Conservation (phyloP, 2,888 invertebrate species). For the Drosophila tripunctata region DNA sequence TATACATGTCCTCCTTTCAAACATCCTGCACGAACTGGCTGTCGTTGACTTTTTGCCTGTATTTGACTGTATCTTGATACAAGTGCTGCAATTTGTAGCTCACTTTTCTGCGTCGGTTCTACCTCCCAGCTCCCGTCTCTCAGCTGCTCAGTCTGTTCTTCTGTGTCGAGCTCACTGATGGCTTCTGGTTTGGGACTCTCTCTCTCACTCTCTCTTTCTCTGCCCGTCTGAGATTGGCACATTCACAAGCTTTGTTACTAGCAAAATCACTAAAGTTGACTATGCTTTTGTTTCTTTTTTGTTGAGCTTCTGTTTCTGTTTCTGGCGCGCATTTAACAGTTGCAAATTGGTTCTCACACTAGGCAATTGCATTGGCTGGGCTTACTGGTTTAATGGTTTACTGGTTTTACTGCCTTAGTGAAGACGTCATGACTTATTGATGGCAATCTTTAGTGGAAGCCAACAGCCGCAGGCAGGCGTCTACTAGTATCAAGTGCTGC, state of each 20-base stretch:
- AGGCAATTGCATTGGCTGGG: slow-evolving; percentile 47
- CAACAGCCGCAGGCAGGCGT: slow-evolving; percentile 6
- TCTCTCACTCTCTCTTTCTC: background rate
- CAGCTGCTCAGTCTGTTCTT: slow-evolving; percentile 18
- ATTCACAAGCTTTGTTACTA: slow-evolving; percentile 37
- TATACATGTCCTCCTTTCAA: slow-evolving; percentile 33
- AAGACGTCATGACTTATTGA: slow-evolving; percentile 39
- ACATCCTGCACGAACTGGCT: slow-evolving; percentile 53
- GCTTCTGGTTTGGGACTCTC: slow-evolving; percentile 1
- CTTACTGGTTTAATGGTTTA: slow-evolving; percentile 31
- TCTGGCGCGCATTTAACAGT: slow-evolving; percentile 73
- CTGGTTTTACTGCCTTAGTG: too few relatives aligned
- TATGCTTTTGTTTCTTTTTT: slow-evolving; percentile 37
- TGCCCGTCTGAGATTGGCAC: slow-evolving; percentile 46
- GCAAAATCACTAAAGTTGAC: slow-evolving; percentile 49
- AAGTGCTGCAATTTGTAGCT: slow-evolving; percentile 75
- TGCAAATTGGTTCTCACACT: slow-evolving; percentile 75
- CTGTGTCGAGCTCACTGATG: slow-evolving; percentile 14
- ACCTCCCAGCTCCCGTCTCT: slow-evolving; percentile 15
- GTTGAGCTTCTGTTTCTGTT: slow-evolving; percentile 50
- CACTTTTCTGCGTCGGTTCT: slow-evolving; percentile 48
- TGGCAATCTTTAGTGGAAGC: slow-evolving; percentile 21
- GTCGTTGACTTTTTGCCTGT: slow-evolving; percentile 61
- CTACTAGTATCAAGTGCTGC: slow-evolving; percentile 1
- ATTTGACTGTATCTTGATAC: slow-evolving; percentile 74